A percentile compares a stretch with the other conserved stretches of the same genome.
Evolutionary conservation across 2,888 invertebrate genomes (phyloP).

Genomic region (Arrhopalites spinosus): DNA sequence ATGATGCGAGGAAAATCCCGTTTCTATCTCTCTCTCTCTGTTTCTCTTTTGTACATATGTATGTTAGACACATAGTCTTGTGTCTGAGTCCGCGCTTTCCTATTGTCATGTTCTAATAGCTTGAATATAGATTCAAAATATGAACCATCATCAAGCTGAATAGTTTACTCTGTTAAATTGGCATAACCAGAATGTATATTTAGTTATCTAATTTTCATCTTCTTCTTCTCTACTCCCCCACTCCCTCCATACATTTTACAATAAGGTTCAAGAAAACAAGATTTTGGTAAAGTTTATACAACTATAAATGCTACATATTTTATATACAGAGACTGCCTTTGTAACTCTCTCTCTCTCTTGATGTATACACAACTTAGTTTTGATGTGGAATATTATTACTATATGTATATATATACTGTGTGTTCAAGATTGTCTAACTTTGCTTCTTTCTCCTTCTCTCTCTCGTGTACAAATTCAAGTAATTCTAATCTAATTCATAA

Average conservation of each 20-base stretch:
- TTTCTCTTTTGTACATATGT: background rate
- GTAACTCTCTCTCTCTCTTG: background rate
- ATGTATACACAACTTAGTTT: background rate
- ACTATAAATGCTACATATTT: background rate
- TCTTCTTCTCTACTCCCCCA: background rate
- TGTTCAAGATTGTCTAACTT: background rate
- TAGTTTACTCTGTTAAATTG: slow-evolving; percentile 5
- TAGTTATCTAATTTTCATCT: slow-evolving; percentile 7
- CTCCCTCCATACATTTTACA: background rate
- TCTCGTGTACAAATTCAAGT: background rate
- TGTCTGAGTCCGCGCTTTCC: slow-evolving; percentile 8
- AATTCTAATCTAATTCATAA: too few species aligned
- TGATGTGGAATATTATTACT: background rate
- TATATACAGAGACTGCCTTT: background rate
- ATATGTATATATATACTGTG: background rate
- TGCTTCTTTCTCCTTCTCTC: background rate
- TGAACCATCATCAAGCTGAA: slow-evolving; percentile 10
- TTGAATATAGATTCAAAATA: slow-evolving; percentile 14
- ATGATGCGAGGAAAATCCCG: slow-evolving; percentile 7
- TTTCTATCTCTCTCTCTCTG: background rate
- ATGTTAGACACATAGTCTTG: background rate
- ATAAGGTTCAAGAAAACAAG: background rate
- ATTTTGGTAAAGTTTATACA: too few species aligned
- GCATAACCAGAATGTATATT: slow-evolving; percentile 7
- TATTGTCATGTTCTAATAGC: slow-evolving; percentile 1